These are phyloP conservation scores for Fragum fragum DNA, from an alignment of 2,888 invertebrate genomes.

Conservation along the genomic window DNA sequence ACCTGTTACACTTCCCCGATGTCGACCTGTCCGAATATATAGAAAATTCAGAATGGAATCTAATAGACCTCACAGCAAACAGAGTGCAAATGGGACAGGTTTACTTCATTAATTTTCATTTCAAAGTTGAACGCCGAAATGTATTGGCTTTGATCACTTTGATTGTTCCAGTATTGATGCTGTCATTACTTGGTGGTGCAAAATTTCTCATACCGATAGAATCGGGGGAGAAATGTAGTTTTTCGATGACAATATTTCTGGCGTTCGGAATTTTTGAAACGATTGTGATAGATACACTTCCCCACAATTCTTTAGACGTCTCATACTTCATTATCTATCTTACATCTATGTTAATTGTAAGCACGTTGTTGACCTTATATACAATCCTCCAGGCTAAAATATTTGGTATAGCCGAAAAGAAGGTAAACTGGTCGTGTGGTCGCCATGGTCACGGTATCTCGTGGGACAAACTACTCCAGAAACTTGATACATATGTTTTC, in stretches of 20 bases:
- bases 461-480: background rate
- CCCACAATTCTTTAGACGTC: constrained; percentile 19
- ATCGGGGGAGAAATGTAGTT: constrained; percentile 21
- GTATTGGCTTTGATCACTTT: constrained; percentile 19
- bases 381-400: constrained; percentile 30
- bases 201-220: constrained; percentile 23
- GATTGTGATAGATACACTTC: constrained; percentile 16
- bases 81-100: background rate
- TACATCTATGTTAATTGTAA: constrained; percentile 8
- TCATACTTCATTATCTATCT: constrained; percentile 24
- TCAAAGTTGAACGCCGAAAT: constrained; percentile 11
- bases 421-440: background rate
- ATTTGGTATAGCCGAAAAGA: background rate
- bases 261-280: constrained; percentile 26
- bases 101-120: background rate
- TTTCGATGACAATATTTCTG: constrained; percentile 25
- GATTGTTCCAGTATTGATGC: constrained; percentile 17
- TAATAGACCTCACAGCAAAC: background rate
- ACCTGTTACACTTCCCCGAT: background rate
- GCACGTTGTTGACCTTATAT: background rate
- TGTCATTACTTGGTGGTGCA: constrained; percentile 13
- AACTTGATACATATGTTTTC: constrained; percentile 8
- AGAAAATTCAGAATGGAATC: constrained; percentile 30
- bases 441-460: background rate
- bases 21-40: constrained; percentile 17